Base-by-base conservation (phyloP, 2,113 vertebrate species). In the Galeopterus variegatus region DNA sequence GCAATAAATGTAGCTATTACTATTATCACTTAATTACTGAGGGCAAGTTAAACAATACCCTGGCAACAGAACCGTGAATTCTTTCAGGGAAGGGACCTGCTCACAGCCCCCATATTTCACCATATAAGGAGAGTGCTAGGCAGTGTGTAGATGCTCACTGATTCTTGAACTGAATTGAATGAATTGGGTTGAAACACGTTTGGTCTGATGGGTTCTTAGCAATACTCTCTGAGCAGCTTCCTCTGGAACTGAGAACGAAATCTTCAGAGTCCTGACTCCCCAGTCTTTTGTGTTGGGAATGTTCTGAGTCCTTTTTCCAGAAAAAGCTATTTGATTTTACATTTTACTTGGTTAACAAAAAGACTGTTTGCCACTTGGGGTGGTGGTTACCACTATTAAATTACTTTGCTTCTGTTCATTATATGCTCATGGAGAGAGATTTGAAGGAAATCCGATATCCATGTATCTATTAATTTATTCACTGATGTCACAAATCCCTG, bases 301-400 rank as follows among this genome's bases (percentile, higher is more conserved):
- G 15, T n/a, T 56, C 62, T 11, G 3, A 6, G 60, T 45, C 19
- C 28, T 14, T 23, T 3, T 21, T 19, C 31, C 45, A 12, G 28
- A 28, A 33, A 82, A 69, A 82, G 17, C 2, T 11, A 13, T 41
- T 24, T 50, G 33, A 1, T 62, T 26, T 60, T 54, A 12, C 31
- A 18, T 8, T 36, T 33, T 50, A 33, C 76, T 54, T 8, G 36
- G 15, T 1, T n/a, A 31, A 10, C 19, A 1, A 58, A 58, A 36
- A 41, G 65, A 48, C 1, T 21, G 41, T 19, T 2, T 11, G 54
- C 19, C 60, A 7, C 28, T 41, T 17, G 8, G 6, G 6, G 5
- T 2, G 0, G n/a, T 4, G 1, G 8, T 24, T 19, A 0, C 19
- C 9, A 0, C 41, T 14, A n/a, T 17, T 1, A 23, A 33, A 14